Percentiles rank a stretch among this genome's conserved stretches.
phyloP scores from a whole-genome alignment of 2,113 vertebrate species.

The Psephotus haematonotus region DNA sequence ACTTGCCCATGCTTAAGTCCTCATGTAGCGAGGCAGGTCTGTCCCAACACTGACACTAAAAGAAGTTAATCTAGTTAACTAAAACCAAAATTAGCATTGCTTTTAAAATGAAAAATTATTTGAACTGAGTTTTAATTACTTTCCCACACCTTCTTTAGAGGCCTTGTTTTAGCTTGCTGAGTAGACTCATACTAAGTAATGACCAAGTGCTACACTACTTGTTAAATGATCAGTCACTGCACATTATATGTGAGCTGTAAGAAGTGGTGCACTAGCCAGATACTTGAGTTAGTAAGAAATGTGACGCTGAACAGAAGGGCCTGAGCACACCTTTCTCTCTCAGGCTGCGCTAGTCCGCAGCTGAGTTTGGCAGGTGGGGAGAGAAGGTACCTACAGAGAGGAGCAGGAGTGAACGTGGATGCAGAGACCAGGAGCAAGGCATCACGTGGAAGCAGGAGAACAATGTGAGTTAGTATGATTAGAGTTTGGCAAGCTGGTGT shows the following conservation, averaged over 20 bases:
- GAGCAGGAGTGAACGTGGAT: accelerated
- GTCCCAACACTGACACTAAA: background rate
- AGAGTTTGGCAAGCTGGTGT: background rate
- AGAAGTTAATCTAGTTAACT: background rate
- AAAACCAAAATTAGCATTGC: background rate
- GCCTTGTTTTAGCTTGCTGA: background rate
- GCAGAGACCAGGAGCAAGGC: background rate
- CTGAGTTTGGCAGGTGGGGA: background rate
- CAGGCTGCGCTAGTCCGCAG: accelerated
- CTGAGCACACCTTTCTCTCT: background rate
- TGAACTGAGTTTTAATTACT: background rate
- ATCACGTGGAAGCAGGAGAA: background rate
- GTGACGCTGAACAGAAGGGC: background rate
- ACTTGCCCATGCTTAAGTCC: background rate
- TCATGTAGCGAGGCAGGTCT: background rate
- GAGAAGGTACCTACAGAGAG: background rate
- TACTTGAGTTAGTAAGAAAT: background rate
- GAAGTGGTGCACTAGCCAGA: background rate
- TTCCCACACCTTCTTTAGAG: background rate
- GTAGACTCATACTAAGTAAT: background rate
- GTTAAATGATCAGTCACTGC: background rate
- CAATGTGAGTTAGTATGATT: background rate
- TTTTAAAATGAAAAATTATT: background rate
- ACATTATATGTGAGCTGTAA: background rate
- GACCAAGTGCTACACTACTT: background rate